Base-by-base conservation (phyloP, 1,140 invertebrate species). In the Lepidotrigona ventralis region DNA sequence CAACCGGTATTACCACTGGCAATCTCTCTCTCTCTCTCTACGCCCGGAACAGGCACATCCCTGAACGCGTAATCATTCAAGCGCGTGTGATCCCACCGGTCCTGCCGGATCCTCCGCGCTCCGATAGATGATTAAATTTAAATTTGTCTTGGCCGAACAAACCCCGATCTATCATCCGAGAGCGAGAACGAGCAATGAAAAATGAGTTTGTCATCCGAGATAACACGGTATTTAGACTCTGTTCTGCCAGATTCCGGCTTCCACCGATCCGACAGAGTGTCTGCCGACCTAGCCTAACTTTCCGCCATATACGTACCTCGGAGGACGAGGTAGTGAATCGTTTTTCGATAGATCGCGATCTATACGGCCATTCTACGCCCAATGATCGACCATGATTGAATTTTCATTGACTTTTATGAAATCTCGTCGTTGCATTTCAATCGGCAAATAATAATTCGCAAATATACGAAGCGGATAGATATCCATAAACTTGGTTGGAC, bases 1-100 rank as follows among this genome's bases (percentile, higher is more conserved):
- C 72, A 76, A 17, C 79, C 66, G 86, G 84, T 89, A 83, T 74
- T 85, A 87, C 72, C 75, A n/a, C 60, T 29, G 64, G 54, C 51
- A 74, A 56, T 46, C 46, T 73, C 33, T 33, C 33, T 33, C 33
- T 33, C 33, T 33, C 33, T 33, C 56, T 75, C 81, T 39, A 58
- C 54, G 46, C 56, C 33, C 39, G 6, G 39, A 46, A 46, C 39
- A 46, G 17, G 29, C 68, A 58, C 58, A 64, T 56, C 70, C 64
- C 56, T 80, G 76, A 88, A 85, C 69, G 79, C 83, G 83, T 85
- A 81, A 88, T 87, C 86, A 74, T 70, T 85, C 63, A 75, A 63
- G 79, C 46, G 70, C 58, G 29, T 79, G 77, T 83, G 76, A 83
- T 79, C 58, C 69, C 69, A 69, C 74, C 29, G 63, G 33, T 70